A percentile compares a stretch with the other conserved stretches of the same genome.
These are phyloP conservation scores for Myopa tessellatipennis DNA, from an alignment of 2,888 invertebrate genomes.

Conservation along the genomic window DNA sequence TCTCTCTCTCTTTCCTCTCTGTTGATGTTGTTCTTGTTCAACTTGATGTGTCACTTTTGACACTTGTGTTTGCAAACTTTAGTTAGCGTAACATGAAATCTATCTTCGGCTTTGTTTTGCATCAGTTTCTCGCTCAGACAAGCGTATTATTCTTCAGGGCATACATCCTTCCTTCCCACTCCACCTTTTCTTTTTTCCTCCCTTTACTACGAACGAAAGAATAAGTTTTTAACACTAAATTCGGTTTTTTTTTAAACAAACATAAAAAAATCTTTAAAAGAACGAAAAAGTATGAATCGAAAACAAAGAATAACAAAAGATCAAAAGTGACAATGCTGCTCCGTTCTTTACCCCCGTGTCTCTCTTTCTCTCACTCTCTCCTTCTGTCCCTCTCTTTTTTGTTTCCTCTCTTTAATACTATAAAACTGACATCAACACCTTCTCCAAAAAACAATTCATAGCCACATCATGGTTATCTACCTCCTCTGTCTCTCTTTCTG, in stretches of 20 bases:
- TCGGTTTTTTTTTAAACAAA: no score
- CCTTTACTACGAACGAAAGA: neutral
- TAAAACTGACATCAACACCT: neutral
- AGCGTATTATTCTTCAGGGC: neutral
- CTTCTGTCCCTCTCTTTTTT: neutral
- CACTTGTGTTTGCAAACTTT: neutral
- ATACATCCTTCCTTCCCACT: no score
- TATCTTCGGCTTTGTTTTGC: neutral
- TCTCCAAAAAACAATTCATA: neutral
- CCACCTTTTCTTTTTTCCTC: no score
- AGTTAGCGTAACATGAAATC: neutral
- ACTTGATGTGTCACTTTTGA: constrained; percentile 26
- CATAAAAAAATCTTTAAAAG: no score
- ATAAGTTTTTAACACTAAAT: neutral
- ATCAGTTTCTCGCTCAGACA: neutral
- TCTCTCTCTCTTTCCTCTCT: neutral
- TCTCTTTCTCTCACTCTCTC: neutral
- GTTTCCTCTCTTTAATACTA: no score
- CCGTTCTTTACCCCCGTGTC: no score
- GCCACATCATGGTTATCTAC: neutral
- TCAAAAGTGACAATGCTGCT: constrained; percentile 4
- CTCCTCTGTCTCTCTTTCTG: neutral
- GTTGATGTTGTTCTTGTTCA: neutral
- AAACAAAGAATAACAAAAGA: neutral
- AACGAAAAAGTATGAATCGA: neutral